Percentiles rank a stretch among this genome's conserved stretches.
phyloP scores from a whole-genome alignment of 2,888 invertebrate genomes.

The Cephalotes varians region DNA sequence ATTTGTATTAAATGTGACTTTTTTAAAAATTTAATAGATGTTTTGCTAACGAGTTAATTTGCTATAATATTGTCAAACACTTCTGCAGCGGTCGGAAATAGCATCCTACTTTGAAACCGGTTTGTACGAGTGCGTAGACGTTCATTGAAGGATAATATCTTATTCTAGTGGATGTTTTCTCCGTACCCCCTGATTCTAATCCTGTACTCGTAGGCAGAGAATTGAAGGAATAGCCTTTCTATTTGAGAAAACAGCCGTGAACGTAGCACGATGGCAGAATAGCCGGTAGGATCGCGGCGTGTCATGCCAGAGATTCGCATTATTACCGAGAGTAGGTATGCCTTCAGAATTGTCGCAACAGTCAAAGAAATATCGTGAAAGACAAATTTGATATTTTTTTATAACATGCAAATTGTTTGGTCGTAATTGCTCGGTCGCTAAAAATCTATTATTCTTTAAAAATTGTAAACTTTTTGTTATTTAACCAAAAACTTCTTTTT shows the following conservation, averaged over 20 bases:
- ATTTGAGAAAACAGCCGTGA: slow-evolving; percentile 51
- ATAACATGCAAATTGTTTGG: not conserved
- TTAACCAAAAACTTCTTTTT: not conserved
- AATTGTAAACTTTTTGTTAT: not conserved
- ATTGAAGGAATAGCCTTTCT: slow-evolving; percentile 38
- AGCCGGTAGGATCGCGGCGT: slow-evolving; percentile 30
- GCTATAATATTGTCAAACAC: slow-evolving; percentile 9
- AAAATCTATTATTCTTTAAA: not conserved
- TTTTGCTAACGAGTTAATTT: not conserved
- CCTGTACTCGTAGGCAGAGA: slow-evolving; percentile 3
- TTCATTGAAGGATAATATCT: slow-evolving; percentile 30
- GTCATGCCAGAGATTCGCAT: slow-evolving; percentile 6
- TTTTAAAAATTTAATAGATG: not conserved
- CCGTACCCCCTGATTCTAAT: slow-evolving; percentile 21
- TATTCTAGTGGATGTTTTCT: slow-evolving; percentile 24
- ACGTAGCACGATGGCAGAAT: slow-evolving; percentile 41
- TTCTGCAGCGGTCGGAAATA: slow-evolving; percentile 4
- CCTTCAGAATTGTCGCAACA: not conserved
- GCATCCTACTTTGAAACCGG: slow-evolving; percentile 11
- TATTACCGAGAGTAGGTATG: slow-evolving; percentile 46
- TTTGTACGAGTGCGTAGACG: slow-evolving; percentile 13
- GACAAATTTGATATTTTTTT: not conserved
- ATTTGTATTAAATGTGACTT: not conserved
- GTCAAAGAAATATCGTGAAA: not conserved
- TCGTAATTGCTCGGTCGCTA: not conserved